Conservation (phyloP, 2,113 vertebrate genomes). For the Laticauda laticaudata region DNA sequence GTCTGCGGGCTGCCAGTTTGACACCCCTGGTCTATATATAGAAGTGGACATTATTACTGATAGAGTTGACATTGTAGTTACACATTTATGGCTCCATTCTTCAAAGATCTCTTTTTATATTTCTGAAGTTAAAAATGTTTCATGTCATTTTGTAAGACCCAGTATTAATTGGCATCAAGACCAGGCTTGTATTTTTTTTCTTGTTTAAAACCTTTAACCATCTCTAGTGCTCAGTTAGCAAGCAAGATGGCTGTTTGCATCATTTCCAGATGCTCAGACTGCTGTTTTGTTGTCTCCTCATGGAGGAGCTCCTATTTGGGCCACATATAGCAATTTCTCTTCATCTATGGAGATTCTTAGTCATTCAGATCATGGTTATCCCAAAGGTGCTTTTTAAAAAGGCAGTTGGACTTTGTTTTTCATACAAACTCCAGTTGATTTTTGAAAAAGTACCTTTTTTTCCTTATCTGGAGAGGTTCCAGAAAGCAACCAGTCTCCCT, state of each 20-base stretch:
- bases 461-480: neutral
- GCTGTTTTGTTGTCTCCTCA: neutral
- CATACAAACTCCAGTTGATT: too few relatives aligned
- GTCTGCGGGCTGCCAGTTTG: too few relatives aligned
- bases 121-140: neutral
- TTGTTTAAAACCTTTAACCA: neutral
- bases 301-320: neutral
- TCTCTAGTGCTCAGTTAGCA: neutral
- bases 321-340: neutral
- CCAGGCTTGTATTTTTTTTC: neutral
- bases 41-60: neutral
- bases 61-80: neutral
- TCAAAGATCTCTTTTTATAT: neutral
- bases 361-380: too few relatives aligned
- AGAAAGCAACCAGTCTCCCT: neutral
- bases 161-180: neutral
- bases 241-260: neutral
- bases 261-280: neutral
- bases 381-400: too few relatives aligned
- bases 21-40: neutral
- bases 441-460: neutral
- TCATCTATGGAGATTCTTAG: too few relatives aligned
- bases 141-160: neutral
- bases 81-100: neutral
- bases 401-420: too few relatives aligned